Evolutionary conservation across 2,797 vertebrate genomes (phyloP), one percentile per base, ranked within the genome.

Genomic region (Anguilla pacifica): DNA sequence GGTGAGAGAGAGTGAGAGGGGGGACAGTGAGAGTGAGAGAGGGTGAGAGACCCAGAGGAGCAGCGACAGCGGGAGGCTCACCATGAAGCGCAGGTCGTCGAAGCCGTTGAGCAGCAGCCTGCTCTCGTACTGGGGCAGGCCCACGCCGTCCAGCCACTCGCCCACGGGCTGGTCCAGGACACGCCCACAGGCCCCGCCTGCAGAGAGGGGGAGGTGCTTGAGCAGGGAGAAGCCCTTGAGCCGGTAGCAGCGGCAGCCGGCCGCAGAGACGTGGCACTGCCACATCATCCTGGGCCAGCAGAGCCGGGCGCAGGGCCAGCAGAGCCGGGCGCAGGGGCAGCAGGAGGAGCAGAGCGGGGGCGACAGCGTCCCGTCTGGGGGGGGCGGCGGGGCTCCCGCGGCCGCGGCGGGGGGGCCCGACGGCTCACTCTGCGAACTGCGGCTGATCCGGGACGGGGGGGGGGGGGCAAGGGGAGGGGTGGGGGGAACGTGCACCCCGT

Each of bases 211-310:
- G 95, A 98, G 97, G 94, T 97, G 97, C 95, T 97, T 98, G 93
- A 98, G 97, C 90, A 98, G 96, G 87, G 97, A 98, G 93, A 98
- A 97, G 91, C 98, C 96, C 83, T 98, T 97, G 90, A 99, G 97
- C 90, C 97, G 97, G 96, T 99, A 99, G 97, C 98, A 99, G 96
- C 97, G 98, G 97, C 98, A 99, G 97, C 97, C 97, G 88, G 98
- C 98, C 93, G 98, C 96, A 53, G 98, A 99, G 94, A 99, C 95
- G 95, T 97, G 98, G 95, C 98, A 99, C 91, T 98, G 98, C 98
- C 98, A 99, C 98, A 99, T 98, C 97, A 97, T 98, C 90, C 97
- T 97, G 94, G 95, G 95, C 95, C 96, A 96, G 93, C 96, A 96
- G 91, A 95, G 95, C 95, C 95, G 95, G 91, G 93, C 88, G 91